Conservation (phyloP, 2,797 vertebrate species). For the Tachyglossus aculeatus region DNA sequence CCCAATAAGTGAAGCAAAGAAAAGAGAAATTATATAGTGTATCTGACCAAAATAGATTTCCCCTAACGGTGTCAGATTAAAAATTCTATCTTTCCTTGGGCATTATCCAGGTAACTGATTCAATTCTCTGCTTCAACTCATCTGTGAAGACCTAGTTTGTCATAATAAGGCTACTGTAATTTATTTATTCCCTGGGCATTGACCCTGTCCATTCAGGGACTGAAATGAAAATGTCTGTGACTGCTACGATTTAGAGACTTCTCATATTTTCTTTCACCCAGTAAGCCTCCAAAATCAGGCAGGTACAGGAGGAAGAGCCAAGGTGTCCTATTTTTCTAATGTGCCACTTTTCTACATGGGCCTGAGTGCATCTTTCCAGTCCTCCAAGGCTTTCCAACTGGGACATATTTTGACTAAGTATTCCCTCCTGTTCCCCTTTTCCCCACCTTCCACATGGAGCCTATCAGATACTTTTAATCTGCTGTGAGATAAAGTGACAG, state of each 20-base stretch:
- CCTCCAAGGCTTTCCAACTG: conserved; percentile 15
- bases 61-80: too few species aligned
- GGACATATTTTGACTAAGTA: conserved; percentile 5
- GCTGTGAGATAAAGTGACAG: conserved; percentile 39
- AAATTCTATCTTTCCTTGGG: too few species aligned
- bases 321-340: conserved; percentile 60
- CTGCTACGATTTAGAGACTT: conserved; percentile 52
- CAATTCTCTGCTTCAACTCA: too few species aligned
- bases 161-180: too few species aligned
- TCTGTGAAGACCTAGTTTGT: too few species aligned
- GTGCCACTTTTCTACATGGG: conserved; percentile 65
- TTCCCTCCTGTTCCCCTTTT: conserved; percentile 26
- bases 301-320: conserved; percentile 57
- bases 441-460: conserved; percentile 24
- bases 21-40: too few species aligned
- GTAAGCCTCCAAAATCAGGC: conserved; percentile 61
- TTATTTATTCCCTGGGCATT: conserved; percentile 28
- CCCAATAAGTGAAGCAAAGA: too few species aligned
- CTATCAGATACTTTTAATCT: conserved; percentile 38
- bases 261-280: conserved; percentile 63
- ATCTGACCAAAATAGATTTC: too few species aligned
- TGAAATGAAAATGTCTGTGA: conserved; percentile 47
- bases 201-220: conserved; percentile 16
- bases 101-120: too few species aligned
- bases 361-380: conserved; percentile 51